A percentile compares a stretch with the other conserved stretches of the same genome.
Conservation (phyloP, 2,888 invertebrate genomes). For the Diaprepes abbreviatus region DNA sequence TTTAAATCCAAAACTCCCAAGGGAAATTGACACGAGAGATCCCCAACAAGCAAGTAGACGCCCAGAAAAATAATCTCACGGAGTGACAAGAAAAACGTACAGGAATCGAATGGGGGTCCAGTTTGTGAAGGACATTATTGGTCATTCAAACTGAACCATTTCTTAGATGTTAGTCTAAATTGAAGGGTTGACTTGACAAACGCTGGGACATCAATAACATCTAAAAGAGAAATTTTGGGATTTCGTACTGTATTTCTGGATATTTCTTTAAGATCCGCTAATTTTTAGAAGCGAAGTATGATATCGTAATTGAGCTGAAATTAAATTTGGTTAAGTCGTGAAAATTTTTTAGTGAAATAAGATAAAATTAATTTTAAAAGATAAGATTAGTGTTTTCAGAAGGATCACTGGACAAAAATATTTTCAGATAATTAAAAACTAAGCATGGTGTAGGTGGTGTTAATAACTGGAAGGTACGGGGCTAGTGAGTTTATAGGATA, state of each 20-base stretch:
- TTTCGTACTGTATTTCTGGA: neutral
- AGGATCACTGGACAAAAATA: too few species aligned
- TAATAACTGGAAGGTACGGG: too few species aligned
- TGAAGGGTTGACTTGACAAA: constrained; percentile 24
- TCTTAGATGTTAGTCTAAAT: constrained; percentile 23
- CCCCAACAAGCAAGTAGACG: constrained; percentile 11
- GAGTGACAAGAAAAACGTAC: constrained; percentile 45
- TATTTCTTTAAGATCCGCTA: too few species aligned
- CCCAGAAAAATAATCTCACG: constrained; percentile 37
- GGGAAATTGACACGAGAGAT: constrained; percentile 10
- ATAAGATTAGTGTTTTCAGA: too few species aligned
- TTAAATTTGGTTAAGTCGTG: too few species aligned
- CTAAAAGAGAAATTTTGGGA: neutral
- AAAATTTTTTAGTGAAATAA: too few species aligned
- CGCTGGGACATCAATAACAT: constrained; percentile 5
- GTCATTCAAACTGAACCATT: constrained; percentile 25
- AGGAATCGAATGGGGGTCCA: constrained; percentile 38
- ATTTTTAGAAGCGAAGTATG: too few species aligned
- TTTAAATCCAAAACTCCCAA: neutral
- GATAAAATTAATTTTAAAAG: too few species aligned
- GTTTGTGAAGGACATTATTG: constrained; percentile 25
- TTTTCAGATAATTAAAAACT: too few species aligned
- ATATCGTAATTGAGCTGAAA: too few species aligned
- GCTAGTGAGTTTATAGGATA: too few species aligned
- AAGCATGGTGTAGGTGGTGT: too few species aligned